Conservation (phyloP, 2,888 invertebrate genomes). For the Helobdella robusta region DNA sequence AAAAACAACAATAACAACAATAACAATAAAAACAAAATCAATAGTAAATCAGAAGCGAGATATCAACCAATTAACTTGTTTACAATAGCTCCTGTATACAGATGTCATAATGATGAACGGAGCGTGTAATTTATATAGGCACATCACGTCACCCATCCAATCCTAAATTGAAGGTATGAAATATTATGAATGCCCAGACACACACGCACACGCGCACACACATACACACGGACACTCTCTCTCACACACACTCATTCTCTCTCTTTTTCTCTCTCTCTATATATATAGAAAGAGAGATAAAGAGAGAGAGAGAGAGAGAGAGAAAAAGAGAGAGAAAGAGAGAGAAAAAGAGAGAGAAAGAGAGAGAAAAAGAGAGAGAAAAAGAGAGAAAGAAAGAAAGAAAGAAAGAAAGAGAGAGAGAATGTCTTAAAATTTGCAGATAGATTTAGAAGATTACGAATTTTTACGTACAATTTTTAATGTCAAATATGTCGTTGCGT, state of each 20-base stretch:
- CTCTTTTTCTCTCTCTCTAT: background rate
- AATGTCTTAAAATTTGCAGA: background rate
- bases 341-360: background rate
- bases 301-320: slow-evolving; percentile 1
- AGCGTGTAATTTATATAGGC: background rate
- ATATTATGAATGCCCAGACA: background rate
- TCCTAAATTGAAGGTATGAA: too few species aligned
- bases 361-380: background rate
- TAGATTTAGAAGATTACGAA: too few species aligned
- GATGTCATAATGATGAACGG: too few species aligned
- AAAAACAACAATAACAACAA: too few species aligned
- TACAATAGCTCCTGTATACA: too few species aligned
- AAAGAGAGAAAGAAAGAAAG: background rate
- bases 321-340: slow-evolving; percentile 2
- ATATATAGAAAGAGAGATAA: background rate
- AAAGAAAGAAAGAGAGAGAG: background rate
- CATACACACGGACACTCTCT: too few species aligned
- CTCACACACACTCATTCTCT: too few species aligned
- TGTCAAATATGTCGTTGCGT: too few species aligned
- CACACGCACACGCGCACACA: background rate
- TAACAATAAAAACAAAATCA: too few species aligned
- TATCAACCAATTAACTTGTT: too few species aligned
- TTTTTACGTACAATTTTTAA: too few species aligned
- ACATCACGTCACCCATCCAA: background rate
- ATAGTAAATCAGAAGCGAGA: too few species aligned